phyloP scores from a whole-genome alignment of 2,888 invertebrate species.

The Amaurobius ferox region DNA sequence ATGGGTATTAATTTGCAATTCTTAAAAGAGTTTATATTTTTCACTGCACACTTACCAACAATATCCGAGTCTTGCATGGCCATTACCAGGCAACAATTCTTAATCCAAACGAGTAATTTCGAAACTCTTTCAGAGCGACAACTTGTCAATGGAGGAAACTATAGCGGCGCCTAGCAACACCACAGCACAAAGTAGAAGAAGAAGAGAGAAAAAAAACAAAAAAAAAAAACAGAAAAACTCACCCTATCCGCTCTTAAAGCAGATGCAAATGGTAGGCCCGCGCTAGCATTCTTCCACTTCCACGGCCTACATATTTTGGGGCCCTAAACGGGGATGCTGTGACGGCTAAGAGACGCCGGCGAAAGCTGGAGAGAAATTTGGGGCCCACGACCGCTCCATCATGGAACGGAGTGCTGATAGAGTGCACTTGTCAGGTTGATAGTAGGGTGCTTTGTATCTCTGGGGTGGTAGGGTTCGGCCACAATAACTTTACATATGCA shows the following conservation, averaged over 20 bases:
- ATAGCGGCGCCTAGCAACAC: conserved; percentile 30
- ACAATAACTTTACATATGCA: too few species aligned
- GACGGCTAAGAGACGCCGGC: conserved; percentile 43
- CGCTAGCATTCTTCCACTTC: conserved; percentile 54
- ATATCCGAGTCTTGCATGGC: background rate
- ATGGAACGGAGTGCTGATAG: too few species aligned
- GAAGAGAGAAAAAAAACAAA: background rate
- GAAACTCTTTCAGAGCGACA: background rate
- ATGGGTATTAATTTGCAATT: too few species aligned
- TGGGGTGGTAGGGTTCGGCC: too few species aligned
- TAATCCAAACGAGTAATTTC: background rate
- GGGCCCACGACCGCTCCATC: background rate
- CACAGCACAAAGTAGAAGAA: background rate
- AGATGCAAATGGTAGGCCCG: conserved; percentile 59
- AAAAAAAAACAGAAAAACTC: conserved; percentile 24
- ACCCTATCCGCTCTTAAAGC: conserved; percentile 59
- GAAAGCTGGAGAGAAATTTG: background rate
- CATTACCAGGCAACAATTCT: background rate
- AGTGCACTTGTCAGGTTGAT: too few species aligned
- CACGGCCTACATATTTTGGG: conserved; percentile 66
- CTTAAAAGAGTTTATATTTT: too few species aligned
- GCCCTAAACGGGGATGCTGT: conserved; percentile 49
- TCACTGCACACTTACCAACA: background rate
- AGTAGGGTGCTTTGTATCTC: too few species aligned
- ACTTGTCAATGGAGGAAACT: conserved; percentile 5